These are phyloP conservation scores for Alligator sinensis DNA, from an alignment of 2,113 vertebrate genomes.

Conservation along the genomic window DNA sequence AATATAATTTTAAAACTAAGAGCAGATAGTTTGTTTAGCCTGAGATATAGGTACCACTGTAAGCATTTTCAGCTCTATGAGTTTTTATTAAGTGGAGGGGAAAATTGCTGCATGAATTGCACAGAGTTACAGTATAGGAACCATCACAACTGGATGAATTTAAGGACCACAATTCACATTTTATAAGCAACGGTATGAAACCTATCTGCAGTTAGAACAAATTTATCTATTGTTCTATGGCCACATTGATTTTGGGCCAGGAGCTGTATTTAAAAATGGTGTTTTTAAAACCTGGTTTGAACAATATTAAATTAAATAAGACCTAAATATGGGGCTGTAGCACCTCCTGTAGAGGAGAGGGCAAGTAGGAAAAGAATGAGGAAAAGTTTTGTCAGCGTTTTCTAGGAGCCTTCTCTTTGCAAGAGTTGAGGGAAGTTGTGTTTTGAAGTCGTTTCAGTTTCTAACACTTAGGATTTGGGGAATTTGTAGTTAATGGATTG, in stretches of 20 bases:
- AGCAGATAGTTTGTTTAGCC: background rate
- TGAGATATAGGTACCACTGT: background rate
- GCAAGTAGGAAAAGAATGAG: fast-evolving
- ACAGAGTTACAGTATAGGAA: background rate
- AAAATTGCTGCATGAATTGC: background rate
- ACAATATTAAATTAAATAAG: background rate
- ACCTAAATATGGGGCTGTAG: background rate
- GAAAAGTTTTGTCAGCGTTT: background rate
- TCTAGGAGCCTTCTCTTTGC: background rate
- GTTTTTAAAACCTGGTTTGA: background rate
- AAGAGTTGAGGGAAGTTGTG: background rate
- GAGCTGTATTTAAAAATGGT: background rate
- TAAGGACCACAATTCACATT: background rate
- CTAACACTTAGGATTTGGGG: background rate
- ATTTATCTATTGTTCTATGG: background rate
- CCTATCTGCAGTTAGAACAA: background rate
- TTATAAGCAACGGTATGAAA: background rate
- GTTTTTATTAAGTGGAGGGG: background rate
- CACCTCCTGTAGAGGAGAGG: background rate
- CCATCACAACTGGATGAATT: background rate
- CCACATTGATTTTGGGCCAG: background rate
- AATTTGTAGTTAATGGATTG: background rate
- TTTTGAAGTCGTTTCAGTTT: background rate
- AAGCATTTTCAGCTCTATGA: background rate
- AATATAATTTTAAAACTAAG: background rate